A percentile compares a stretch with the other conserved stretches of the same genome.
These are phyloP conservation scores for Metellina segmentata DNA, from an alignment of 2,888 invertebrate genomes.

Conservation along the genomic window DNA sequence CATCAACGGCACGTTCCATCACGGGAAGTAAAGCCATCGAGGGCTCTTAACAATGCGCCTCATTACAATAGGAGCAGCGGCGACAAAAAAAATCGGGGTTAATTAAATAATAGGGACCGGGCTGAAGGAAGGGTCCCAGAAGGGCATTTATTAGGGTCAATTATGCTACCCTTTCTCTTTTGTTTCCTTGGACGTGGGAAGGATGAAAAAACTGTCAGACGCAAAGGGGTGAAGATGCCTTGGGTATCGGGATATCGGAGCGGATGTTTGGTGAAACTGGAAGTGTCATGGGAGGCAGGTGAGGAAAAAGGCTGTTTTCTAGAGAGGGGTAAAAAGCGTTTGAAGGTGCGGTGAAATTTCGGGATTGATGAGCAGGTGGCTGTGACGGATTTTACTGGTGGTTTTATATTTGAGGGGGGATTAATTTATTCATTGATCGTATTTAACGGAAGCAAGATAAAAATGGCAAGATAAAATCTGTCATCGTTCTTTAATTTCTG, in stretches of 20 bases:
- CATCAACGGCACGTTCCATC: slow-evolving; percentile 11
- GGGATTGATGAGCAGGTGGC: neutral
- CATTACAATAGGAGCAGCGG: slow-evolving; percentile 7
- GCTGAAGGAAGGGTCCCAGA: neutral
- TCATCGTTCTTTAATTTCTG: too few relatives aligned
- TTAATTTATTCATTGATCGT: neutral
- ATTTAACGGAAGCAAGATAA: too few relatives aligned
- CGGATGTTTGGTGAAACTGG: neutral
- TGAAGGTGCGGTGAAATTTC: neutral
- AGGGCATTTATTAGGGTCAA: slow-evolving; percentile 39
- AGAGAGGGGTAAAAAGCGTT: too few relatives aligned
- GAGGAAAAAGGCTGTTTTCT: too few relatives aligned
- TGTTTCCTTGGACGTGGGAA: neutral
- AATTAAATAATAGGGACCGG: slow-evolving; percentile 43
- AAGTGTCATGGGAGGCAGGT: too few relatives aligned
- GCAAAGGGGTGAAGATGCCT: neutral
- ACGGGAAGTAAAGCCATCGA: slow-evolving; percentile 2
- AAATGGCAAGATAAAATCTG: too few relatives aligned
- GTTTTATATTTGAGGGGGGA: neutral
- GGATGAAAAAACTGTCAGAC: neutral
- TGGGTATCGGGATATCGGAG: slow-evolving; percentile 1
- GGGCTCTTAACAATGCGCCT: slow-evolving; percentile 17
- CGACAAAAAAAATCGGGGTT: slow-evolving; percentile 31
- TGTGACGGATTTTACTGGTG: neutral
- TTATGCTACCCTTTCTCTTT: slow-evolving; percentile 28